Evolutionary conservation across 2,797 vertebrate species (phyloP), one percentile per base, ranked within the genome.

Genomic region (Hippopotamyrus pictus): DNA sequence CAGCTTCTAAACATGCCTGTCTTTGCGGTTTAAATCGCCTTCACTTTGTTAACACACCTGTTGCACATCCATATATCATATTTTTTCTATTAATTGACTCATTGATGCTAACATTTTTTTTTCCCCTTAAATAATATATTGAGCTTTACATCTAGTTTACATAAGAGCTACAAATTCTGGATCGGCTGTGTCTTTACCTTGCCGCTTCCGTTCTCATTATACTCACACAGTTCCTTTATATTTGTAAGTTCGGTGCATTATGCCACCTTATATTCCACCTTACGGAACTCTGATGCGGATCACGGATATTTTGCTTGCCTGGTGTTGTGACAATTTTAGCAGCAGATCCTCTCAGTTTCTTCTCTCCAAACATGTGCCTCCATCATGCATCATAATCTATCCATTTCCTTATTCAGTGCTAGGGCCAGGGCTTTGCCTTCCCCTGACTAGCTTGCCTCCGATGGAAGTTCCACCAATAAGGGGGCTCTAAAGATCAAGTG

Each of bases 321-420:
- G 93, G 92, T 94, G 93, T 90, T 89, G 92, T 90, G 73, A 89
- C 96, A 97, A 98, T 97, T 98, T 97, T 98, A 98, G 97, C 94
- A 95, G 92, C 95, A 93, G 92, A 93, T 89, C 92, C 89, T 94
- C 94, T 92, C 48, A 37, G 89, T 88, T 91, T 87, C 90, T 90
- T 92, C 83, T 93, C 94, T 93, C 92, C 95, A 94, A 96, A 95
- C 95, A 92, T 93, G 94, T 95, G 93, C 95, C 94, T 95, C 94
- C 90, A 93, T 93, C 94, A 92, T 93, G 93, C 91, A 89, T 37
- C 91, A 93, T 91, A 90, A 94, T 94, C 93, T 90, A 88, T 94
- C 94, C 93, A 93, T 95, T 95, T 96, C 95, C 95, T 96, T 95
- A 93, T 97, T 96, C 94, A 97, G 96, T 93, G 96, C 92, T 96